Evolutionary conservation across 2,888 invertebrate species (phyloP), one percentile per base, ranked within the genome.

Genomic region (Hirtodrosophila confusa): DNA sequence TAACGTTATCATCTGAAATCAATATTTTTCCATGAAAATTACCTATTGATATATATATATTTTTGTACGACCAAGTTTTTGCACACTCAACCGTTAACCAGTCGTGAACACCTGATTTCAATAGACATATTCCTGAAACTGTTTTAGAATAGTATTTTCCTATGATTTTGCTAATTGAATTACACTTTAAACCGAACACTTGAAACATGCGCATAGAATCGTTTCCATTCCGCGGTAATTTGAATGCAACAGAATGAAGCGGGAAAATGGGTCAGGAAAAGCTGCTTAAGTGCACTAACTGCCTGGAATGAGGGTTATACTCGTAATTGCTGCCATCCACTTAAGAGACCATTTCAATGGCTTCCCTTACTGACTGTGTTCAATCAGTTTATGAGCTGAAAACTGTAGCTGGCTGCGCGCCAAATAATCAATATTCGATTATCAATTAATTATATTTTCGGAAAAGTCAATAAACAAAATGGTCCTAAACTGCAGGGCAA

Each of bases 391-490:
- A 23, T 49, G 40, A 57, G 37, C 29, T 50, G 9, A 41, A 37
- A 39, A 24, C 36, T 29, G 41, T 17, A 23, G 23, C 36, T 29
- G 50, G 7, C 43, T 39, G 12, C 8, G 10, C 7, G 36, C 8
- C 3, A 5, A 48, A 54, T 84, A 75, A 75, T 85, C 78, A 65
- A 56, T 63, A 80, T 72, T 69, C 68, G 75, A 86, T 84, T 78
- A 86, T 86, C 82, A 82, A 68, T 80, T 84, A 80, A 82, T 86
- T 86, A 78, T 71, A 69, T 80, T 84, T 85, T 69, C 45, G 61
- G 50, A 61, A 60, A 61, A 56, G 58, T 40, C 37, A 60, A 63
- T 60, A 80, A 61, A 48, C 37, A 35, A 40, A 11, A 36, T 29
- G 33, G 39, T n/a, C 10, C 31, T 24, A 35, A 36, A 54, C 41